Percentiles rank a stretch among this genome's conserved stretches.
These are phyloP conservation scores for Danaus melanippus DNA, from an alignment of 1,140 invertebrate species.

Conservation along the genomic window DNA sequence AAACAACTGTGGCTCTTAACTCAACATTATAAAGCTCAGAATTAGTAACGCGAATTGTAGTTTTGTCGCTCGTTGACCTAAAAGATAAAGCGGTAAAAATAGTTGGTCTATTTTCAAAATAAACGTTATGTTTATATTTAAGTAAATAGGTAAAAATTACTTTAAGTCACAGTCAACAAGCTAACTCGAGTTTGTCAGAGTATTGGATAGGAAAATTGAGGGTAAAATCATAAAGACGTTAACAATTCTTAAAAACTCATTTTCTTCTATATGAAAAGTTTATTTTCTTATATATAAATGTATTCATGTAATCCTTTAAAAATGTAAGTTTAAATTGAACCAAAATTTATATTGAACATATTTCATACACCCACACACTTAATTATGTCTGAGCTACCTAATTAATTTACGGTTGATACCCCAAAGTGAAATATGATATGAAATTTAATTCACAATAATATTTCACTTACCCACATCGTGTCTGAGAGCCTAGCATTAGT, in stretches of 20 bases:
- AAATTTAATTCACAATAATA: conserved; percentile 16
- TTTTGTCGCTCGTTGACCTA: conserved; percentile 21
- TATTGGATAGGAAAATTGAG: no score
- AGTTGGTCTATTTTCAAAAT: conserved; percentile 21
- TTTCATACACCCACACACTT: no score
- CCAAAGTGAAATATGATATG: no score
- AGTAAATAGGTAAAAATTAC: not conserved
- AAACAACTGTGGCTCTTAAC: conserved; percentile 9
- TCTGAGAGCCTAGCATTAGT: conserved; percentile 14
- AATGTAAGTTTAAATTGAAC: no score
- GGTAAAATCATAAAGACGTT: no score
- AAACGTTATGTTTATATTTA: conserved; percentile 9
- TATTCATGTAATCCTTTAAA: no score
- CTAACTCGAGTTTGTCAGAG: not conserved
- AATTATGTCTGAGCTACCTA: no score
- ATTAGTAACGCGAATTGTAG: conserved; percentile 2
- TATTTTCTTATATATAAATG: no score
- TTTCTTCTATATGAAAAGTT: no score
- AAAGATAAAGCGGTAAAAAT: conserved; percentile 17
- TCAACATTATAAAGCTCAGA: not conserved
- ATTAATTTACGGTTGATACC: no score
- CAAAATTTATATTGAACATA: no score
- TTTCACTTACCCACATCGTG: conserved; percentile 12
- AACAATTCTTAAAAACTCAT: no score
- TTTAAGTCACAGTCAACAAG: not conserved